A percentile compares a stretch with the other conserved stretches of the same genome.
phyloP scores from a whole-genome alignment of 2,113 vertebrate species.

The Hypanus sabinus region DNA sequence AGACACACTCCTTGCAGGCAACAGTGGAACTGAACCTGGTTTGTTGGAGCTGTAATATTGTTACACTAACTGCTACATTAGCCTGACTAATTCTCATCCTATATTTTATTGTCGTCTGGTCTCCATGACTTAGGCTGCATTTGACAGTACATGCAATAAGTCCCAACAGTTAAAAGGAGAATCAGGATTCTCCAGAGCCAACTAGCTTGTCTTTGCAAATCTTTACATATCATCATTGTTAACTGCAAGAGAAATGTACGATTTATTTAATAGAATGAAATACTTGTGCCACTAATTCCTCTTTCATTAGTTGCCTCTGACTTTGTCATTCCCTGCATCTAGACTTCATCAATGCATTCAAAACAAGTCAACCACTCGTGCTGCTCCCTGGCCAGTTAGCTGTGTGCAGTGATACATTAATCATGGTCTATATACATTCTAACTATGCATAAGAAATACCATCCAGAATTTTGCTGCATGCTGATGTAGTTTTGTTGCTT shows the following conservation, averaged over 20 bases:
- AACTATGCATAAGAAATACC: too few species aligned
- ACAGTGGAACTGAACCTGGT: too few species aligned
- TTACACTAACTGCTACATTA: too few species aligned
- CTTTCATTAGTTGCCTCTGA: neutral
- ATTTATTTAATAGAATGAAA: neutral
- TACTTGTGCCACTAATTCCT: neutral
- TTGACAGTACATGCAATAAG: neutral
- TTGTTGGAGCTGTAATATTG: too few species aligned
- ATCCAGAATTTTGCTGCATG: too few species aligned
- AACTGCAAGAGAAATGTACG: neutral
- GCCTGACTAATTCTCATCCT: too few species aligned
- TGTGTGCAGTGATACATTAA: neutral
- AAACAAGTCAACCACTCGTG: neutral
- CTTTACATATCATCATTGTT: neutral
- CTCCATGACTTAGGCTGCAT: neutral
- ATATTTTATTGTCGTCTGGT: too few species aligned
- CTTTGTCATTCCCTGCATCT: neutral
- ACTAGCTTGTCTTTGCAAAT: neutral
- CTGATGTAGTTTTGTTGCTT: too few species aligned
- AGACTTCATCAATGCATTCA: neutral
- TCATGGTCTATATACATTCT: neutral
- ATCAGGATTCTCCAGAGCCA: neutral
- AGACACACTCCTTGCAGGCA: too few species aligned
- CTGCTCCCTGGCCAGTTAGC: neutral
- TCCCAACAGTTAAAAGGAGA: neutral